Base-by-base conservation (phyloP, 2,888 invertebrate species). In the Fabriciana adippe region DNA sequence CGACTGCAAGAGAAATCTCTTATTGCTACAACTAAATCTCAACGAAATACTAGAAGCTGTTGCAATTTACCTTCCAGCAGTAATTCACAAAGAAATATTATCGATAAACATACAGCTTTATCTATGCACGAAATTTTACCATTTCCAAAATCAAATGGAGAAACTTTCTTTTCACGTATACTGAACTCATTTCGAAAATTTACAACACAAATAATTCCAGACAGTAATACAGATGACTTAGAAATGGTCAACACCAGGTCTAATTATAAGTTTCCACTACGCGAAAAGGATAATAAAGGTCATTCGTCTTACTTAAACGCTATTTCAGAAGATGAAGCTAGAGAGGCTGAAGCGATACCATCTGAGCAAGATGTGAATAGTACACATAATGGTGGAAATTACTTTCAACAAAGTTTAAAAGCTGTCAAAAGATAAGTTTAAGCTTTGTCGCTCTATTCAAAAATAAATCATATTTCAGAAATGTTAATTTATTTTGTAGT, bases 71-170 rank as follows among this genome's bases (percentile, higher is more conserved):
- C 26, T 21, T 16, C 21, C 53, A 54, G 35, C 35, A 41, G 35
- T 55, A 51, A 60, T 55, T 6, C 15, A 13, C 14, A 50, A 55
- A 41, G 15, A 55, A 8, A 6, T 31, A 50, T 31, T 54, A 3
- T 8, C 53, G 55, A 55, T 56, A 57, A 14, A 13, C 60, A 21
- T 18, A 69, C 76, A 3, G 81, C 82, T 16, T 74, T 91, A 21
- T 82, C 88, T 6, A 89, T 91, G 84, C 80, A 84, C 55, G 86
- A 90, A 82, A 80, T 92, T n/a, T 74, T 92, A 56, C 89, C 90
- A 2, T 90, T 85, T 70, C 91, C 91, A 3, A 90, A 88, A 75
- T 79, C 86, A 1, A 84, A 73, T 56, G 87, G 79, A 63, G 77
- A 81, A 26, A 78, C 81, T 65, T 84, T 89, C 61, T 78, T 89